A percentile compares a stretch with the other conserved stretches of the same genome.
phyloP scores from a whole-genome alignment of 2,888 invertebrate genomes.

The Xestia ashworthii region DNA sequence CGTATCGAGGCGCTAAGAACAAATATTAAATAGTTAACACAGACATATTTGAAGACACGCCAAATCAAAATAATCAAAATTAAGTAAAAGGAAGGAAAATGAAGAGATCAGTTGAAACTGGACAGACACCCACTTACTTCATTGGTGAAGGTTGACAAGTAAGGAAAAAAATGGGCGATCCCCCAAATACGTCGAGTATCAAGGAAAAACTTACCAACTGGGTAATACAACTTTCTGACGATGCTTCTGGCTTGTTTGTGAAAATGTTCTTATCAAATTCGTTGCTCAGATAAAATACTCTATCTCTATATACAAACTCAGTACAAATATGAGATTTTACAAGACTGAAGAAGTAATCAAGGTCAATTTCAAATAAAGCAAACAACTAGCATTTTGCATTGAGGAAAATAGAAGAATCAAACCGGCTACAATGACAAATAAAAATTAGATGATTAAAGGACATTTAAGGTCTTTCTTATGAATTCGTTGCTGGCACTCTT shows the following conservation, averaged over 20 bases:
- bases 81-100: neutral
- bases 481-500: constrained; percentile 11
- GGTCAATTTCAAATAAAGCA: neutral
- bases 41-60: neutral
- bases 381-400: neutral
- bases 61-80: neutral
- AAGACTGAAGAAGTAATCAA: neutral
- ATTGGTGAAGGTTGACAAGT: neutral
- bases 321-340: neutral
- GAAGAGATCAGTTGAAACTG: neutral
- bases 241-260: neutral
- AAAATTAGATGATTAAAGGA: neutral
- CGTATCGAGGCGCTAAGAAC: neutral
- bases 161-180: neutral
- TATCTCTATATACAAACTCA: too few species aligned
- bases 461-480: neutral
- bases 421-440: constrained; percentile 21
- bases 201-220: neutral
- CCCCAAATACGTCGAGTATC: neutral
- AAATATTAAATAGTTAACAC: neutral
- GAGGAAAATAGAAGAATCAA: constrained; percentile 40
- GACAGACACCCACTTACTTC: neutral
- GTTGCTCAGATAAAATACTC: neutral
- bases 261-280: neutral
- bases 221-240: neutral